These are phyloP conservation scores for Acanthurus tractus DNA, from an alignment of 2,797 vertebrate species.

Conservation along the genomic window DNA sequence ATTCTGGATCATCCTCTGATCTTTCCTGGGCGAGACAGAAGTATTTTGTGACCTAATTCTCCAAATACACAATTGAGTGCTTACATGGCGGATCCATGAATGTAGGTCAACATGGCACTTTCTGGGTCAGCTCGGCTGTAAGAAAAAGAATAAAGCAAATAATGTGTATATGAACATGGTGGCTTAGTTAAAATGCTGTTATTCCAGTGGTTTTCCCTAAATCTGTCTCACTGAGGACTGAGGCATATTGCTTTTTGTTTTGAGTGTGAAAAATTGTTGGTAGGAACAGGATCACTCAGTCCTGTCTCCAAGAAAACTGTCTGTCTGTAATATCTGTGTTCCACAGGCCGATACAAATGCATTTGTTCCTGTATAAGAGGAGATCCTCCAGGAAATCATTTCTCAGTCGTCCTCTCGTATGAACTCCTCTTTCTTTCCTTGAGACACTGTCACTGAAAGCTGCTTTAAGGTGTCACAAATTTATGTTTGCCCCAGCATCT, in stretches of 20 bases:
- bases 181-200: not conserved
- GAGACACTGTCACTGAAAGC: slow-evolving; percentile 21
- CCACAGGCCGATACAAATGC: slow-evolving; percentile 10
- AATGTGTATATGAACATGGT: not conserved
- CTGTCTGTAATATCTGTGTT: slow-evolving; percentile 18
- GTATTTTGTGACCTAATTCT: slow-evolving; percentile 67
- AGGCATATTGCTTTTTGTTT: slow-evolving; percentile 16
- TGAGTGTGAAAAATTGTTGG: slow-evolving; percentile 11
- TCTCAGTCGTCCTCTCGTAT: slow-evolving; percentile 11
- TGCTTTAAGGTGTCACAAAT: slow-evolving; percentile 23
- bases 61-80: slow-evolving; percentile 39
- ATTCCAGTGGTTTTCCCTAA: too few species aligned
- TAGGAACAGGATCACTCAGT: slow-evolving; percentile 6
- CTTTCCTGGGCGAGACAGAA: slow-evolving; percentile 47
- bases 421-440: slow-evolving; percentile 8
- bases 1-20: slow-evolving; percentile 57
- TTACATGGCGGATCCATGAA: slow-evolving; percentile 37
- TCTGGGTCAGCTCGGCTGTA: slow-evolving; percentile 20
- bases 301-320: slow-evolving; percentile 14
- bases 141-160: not conserved
- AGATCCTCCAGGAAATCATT: slow-evolving; percentile 10
- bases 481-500: slow-evolving; percentile 1
- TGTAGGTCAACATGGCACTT: slow-evolving; percentile 58
- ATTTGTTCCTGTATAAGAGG: slow-evolving; percentile 11
- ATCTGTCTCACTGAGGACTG: not conserved